Base-by-base conservation (phyloP, 2,113 vertebrate species). In the Tetraodon nigroviridis region DNA sequence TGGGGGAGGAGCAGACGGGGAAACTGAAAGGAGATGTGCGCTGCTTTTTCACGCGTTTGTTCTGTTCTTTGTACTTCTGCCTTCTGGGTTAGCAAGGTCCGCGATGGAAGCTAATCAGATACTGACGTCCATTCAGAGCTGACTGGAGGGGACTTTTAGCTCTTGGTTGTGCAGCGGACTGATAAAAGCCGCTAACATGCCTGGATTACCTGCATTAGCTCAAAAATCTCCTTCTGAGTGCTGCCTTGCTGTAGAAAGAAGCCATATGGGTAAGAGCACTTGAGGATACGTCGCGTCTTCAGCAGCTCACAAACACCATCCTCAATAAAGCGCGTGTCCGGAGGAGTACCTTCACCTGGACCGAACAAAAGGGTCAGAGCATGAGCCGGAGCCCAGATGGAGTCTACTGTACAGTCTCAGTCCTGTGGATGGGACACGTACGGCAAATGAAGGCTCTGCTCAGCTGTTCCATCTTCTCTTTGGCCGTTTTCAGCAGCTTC, bases 201-300 rank as follows among this genome's bases (percentile, higher is more conserved):
- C 46, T 21, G 14, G 17, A 47, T 73, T 91, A 98, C 97, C 94
- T 98, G 97, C 96, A 99, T 99, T 81, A 99, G 94, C 90, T 99
- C 97, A 92, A 98, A 99, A 87, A 99, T 99, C 91, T 99, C 97
- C 82, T 98, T 99, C 89, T 98, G 97, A 88, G 96, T 99, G 93
- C 96, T 98, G 93, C 98, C 97, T 78, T 93, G 94, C 89, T 95
- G 95, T 90, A 98, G 89, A 90, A 98, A 99, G 89, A 98, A 99
- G 86, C 97, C 97, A 24, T 98, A 99, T 1, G 96, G 96, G 64
- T 99, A 99, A 92, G 96, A 99, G 93, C 96, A 98, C 94, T 98
- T 98, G 67, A 99, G 92, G 85, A 99, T 94, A 10, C 97, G 93
- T 0, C 97, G 92, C 18, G 96, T 99, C 90, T 98, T 98, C 55